phyloP scores from a whole-genome alignment of 1,140 invertebrate genomes.

The Ooceraea biroi region DNA sequence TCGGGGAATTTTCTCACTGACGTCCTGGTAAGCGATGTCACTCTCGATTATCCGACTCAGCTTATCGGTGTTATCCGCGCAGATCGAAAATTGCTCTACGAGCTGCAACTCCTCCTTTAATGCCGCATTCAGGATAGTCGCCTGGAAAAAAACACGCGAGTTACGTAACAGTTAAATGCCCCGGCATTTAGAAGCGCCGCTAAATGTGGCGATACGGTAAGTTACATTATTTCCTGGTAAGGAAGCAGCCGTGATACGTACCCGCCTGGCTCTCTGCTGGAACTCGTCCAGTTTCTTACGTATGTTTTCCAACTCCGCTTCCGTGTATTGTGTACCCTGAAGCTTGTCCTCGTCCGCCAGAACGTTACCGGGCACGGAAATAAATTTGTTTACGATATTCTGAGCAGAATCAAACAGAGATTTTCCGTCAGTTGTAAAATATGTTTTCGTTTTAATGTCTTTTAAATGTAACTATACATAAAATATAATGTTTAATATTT shows the following conservation, averaged over 20 bases:
- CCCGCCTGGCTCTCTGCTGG: slow-evolving; percentile 76
- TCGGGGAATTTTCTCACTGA: slow-evolving; percentile 47
- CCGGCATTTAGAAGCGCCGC: not conserved
- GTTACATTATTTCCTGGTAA: not conserved
- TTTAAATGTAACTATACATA: not conserved
- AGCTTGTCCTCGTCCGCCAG: slow-evolving; percentile 78
- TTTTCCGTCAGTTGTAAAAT: no score
- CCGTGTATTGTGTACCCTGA: slow-evolving; percentile 78
- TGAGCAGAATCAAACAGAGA: slow-evolving; percentile 58
- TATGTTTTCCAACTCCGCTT: slow-evolving; percentile 72
- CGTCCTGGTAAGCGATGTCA: slow-evolving; percentile 31
- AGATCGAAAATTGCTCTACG: slow-evolving; percentile 67
- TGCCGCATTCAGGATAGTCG: slow-evolving; percentile 71
- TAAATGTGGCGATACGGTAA: not conserved
- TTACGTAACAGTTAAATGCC: slow-evolving; percentile 37
- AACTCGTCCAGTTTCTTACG: slow-evolving; percentile 72
- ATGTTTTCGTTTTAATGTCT: no score
- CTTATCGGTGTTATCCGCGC: slow-evolving; percentile 54
- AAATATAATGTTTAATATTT: not conserved
- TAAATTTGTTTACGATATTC: slow-evolving; percentile 75
- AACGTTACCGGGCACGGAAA: slow-evolving; percentile 77
- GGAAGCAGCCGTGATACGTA: slow-evolving; percentile 57
- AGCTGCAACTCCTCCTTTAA: slow-evolving; percentile 78
- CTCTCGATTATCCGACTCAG: slow-evolving; percentile 70
- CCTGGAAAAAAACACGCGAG: slow-evolving; percentile 70